These are phyloP conservation scores for Drosophila pandora DNA, from an alignment of 1,140 invertebrate species.

Conservation along the genomic window DNA sequence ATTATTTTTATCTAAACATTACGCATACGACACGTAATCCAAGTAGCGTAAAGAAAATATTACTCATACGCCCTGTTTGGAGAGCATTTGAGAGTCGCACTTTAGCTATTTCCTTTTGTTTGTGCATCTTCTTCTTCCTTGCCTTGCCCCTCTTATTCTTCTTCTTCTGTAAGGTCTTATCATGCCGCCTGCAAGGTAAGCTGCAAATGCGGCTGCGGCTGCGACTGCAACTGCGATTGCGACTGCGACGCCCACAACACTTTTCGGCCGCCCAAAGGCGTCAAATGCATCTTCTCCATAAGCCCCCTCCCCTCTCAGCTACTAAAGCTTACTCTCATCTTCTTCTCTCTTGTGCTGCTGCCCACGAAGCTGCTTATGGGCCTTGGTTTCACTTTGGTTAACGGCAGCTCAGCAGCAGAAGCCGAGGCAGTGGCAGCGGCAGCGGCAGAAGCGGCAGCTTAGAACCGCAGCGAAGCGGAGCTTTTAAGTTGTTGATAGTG, in stretches of 20 bases:
- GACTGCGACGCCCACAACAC: slow-evolving; percentile 49
- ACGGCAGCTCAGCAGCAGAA: not conserved
- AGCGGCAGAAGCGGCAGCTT: slow-evolving; percentile 2
- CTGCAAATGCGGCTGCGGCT: not conserved
- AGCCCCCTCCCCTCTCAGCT: not conserved
- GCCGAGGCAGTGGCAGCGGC: not conserved
- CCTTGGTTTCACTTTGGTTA: slow-evolving; percentile 45
- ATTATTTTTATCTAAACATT: not conserved
- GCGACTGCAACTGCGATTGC: not conserved
- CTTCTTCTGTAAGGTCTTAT: slow-evolving; percentile 28
- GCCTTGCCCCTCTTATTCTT: not conserved
- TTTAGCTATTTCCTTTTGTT: not conserved
- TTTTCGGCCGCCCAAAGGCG: slow-evolving; percentile 46
- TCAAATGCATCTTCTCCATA: slow-evolving; percentile 40
- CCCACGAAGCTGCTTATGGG: slow-evolving; percentile 40
- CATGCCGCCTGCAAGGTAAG: slow-evolving; percentile 50
- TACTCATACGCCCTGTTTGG: not conserved
- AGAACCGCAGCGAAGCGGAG: slow-evolving; percentile 24
- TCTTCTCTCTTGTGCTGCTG: slow-evolving; percentile 11
- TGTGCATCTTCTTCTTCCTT: not conserved
- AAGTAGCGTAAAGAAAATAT: not conserved
- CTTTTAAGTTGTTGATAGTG: slow-evolving; percentile 8
- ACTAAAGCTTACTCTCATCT: not conserved
- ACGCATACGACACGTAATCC: not conserved
- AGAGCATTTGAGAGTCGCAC: slow-evolving; percentile 21